Base-by-base conservation (phyloP, 2,113 vertebrate species). In the Anoplopoma fimbria region DNA sequence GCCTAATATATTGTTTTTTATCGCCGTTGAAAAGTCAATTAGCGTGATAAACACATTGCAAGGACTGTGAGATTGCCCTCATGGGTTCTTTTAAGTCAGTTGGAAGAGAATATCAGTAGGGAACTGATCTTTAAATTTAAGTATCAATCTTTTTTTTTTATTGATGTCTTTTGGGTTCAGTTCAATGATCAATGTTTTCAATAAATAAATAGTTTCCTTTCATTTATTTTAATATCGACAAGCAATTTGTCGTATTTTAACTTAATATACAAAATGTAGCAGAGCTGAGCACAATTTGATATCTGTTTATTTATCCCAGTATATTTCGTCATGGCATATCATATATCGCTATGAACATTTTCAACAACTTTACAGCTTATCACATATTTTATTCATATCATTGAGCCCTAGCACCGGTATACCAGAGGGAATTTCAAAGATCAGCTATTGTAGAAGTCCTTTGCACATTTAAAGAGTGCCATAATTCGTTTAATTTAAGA, bases 401-500 rank as follows among this genome's bases (percentile, higher is more conserved):
- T 6, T 21, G 21, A 57, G n/a, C 23, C 53, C n/a, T 12, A 55
- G 53, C 2, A n/a, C 8, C n/a, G 10, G 9, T 55, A 25, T 36
- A 29, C 4, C 23, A 72, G 25, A 33, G n/a, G 17, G 42, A 17
- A 70, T 67, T 68, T 79, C 29, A 21, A 73, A 74, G 4, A 79
- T 57, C 36, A 71, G 79, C 57, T 61, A 13, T 63, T 77, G 9
- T 7, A 21, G 27, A 71, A 75, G 53, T 58, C 29, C 25, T 65
- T 21, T 65, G 14, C 36, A 61, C 69, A 21, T 74, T 60, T 31
- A 51, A 34, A 72, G 21, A 69, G 10, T 58, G 47, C 45, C 67
- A 62, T 53, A 29, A 42, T 75, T 63, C 71, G 34, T 88, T 79
- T 75, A 53, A 90, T 72, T 69, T 73, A 69, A 74, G 40, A 51